These are phyloP conservation scores for Nycticebus coucang DNA, from an alignment of 2,113 vertebrate species.

Conservation along the genomic window DNA sequence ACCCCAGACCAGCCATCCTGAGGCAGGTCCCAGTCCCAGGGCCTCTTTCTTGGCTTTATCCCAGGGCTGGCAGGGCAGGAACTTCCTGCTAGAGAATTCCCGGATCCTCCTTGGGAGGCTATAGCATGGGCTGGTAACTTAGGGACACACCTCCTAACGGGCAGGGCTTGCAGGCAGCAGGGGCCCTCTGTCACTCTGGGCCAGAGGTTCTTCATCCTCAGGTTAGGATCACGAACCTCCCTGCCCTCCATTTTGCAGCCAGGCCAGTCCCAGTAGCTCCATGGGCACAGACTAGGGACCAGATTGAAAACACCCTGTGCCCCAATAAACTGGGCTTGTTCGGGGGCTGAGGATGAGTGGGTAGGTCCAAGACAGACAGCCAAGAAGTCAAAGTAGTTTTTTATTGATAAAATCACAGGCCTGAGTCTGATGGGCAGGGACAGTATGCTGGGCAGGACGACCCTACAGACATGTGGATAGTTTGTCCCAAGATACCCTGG, in stretches of 20 bases:
- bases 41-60: conserved; percentile 79
- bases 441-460: neutral
- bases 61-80: conserved; percentile 65
- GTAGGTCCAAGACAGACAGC: neutral
- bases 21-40: neutral
- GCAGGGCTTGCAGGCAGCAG: neutral
- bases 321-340: neutral
- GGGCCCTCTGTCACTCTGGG: neutral
- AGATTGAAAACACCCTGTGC: neutral
- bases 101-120: conserved; percentile 64
- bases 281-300: too few species aligned
- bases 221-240: neutral
- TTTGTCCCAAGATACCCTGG: neutral
- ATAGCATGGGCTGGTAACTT: neutral
- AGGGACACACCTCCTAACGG: neutral
- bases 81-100: conserved; percentile 80
- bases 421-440: neutral
- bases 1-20: neutral
- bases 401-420: conserved; percentile 37
- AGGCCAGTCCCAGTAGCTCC: too few species aligned
- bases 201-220: neutral
- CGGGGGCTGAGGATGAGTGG: neutral
- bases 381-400: conserved; percentile 21
- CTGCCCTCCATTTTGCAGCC: neutral
- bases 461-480: neutral